Evolutionary conservation across 2,797 vertebrate genomes (phyloP), one percentile per base, ranked within the genome.

Genomic region (Lagodon rhomboides): DNA sequence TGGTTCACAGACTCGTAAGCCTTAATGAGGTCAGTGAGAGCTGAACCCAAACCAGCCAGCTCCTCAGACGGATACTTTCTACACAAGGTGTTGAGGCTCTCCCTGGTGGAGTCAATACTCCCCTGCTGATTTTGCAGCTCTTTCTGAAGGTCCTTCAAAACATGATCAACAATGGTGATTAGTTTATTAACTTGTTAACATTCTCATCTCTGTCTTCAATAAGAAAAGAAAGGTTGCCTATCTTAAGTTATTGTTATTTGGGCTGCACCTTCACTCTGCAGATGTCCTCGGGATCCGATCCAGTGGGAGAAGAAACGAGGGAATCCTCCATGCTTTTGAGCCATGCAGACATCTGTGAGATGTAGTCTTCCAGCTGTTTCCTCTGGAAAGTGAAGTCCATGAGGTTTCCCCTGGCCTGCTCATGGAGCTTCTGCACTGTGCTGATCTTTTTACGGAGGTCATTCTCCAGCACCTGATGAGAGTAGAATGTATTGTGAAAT

Each of bases 11-110:
- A 94, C 91, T 99, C 98, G 0, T 98, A 97, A 12, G 96, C 97
- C 91, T 97, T 99, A 82, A 96, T 95, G 76, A 99, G 93, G 1
- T 95, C 94, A 0, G 96, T 97, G 87, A 99, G 92, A 9, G 95
- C 94, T 41, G 92, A 90, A 3, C 97, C 98, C 86, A 99, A 85
- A 80, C 89, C 81, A 84, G 97, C 96, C 89, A 99, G 87, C 83
- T 98, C 98, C 20, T 92, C 93, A 0, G 97, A 97, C 5, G 97
- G 97, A 84, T 98, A 98, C 88, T 96, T 98, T 54, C 98, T 95
- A 71, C 98, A 99, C 63, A 99, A 90, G 2, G 94, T 94, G 78
- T 98, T 99, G 65, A 99, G 96, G 38, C 91, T 96, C 89, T 99
- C 98, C 50, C 95, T 95, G 18, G 95, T 95, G 0, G 94, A 93